Conservation (phyloP, 2,888 invertebrate genomes). For the Phaonia tiefii region DNA sequence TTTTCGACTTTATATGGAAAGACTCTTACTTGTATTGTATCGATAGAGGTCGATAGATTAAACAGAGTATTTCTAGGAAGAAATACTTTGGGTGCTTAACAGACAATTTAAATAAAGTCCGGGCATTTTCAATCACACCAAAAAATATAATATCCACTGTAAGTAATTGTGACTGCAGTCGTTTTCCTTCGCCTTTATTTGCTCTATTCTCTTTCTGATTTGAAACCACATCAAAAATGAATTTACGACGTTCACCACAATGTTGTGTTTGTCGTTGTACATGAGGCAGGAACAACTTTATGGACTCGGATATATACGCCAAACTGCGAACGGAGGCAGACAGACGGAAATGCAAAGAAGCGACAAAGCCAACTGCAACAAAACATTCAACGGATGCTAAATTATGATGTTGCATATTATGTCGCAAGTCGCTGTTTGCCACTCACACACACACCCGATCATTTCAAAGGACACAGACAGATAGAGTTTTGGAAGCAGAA, state of each 20-base stretch:
- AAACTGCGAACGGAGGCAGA: constrained; percentile 47
- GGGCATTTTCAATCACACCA: too few relatives aligned
- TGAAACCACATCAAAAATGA: constrained; percentile 63
- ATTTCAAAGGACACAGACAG: background rate
- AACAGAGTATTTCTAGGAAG: too few relatives aligned
- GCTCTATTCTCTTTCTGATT: constrained; percentile 48
- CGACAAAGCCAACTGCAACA: constrained; percentile 23
- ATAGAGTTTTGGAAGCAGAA: constrained; percentile 21
- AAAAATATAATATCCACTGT: constrained; percentile 37
- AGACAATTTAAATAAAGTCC: too few relatives aligned
- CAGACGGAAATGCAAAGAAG: constrained; percentile 51
- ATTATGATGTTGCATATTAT: constrained; percentile 64
- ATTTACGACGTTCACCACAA: constrained; percentile 63
- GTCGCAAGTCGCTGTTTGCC: constrained; percentile 18
- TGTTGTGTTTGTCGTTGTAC: constrained; percentile 37
- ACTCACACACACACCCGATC: background rate
- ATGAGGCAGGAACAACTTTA: constrained; percentile 44
- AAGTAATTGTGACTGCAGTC: constrained; percentile 42
- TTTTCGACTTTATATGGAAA: too few relatives aligned
- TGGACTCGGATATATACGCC: constrained; percentile 5
- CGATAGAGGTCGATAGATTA: too few relatives aligned
- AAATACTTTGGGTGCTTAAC: too few relatives aligned
- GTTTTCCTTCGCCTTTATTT: constrained; percentile 29
- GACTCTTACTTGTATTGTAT: too few relatives aligned
- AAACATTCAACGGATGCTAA: constrained; percentile 53